phyloP scores from a whole-genome alignment of 2,113 vertebrate species.

The Tetrao urogallus region DNA sequence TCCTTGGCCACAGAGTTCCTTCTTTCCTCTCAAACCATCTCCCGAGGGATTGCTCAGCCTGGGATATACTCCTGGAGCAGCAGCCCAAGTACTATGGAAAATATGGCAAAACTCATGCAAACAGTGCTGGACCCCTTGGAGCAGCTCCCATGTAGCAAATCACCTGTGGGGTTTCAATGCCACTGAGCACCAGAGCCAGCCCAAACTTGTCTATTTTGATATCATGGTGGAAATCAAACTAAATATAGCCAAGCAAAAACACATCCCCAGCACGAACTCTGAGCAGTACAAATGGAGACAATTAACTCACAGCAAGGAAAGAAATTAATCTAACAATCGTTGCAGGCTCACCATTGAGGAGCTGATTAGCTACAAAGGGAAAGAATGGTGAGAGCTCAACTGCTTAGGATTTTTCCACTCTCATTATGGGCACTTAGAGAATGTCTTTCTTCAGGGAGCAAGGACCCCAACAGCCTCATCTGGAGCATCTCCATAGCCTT shows the following conservation, averaged over 20 bases:
- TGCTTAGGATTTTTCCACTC: neutral
- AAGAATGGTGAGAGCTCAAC: neutral
- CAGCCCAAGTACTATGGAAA: neutral
- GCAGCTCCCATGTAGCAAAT: neutral
- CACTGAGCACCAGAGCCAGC: neutral
- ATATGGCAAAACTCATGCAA: neutral
- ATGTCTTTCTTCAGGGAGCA: neutral
- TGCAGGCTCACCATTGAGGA: neutral
- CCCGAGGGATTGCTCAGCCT: neutral
- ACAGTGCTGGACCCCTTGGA: neutral
- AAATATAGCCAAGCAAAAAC: conserved; percentile 25
- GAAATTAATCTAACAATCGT: conserved; percentile 37
- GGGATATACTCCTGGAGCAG: neutral
- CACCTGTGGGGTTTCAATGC: neutral
- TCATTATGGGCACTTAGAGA: neutral
- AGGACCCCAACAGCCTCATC: rapidly evolving
- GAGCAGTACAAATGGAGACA: neutral
- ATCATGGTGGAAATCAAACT: neutral
- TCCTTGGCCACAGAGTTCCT: neutral
- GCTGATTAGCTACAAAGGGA: neutral
- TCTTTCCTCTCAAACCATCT: neutral
- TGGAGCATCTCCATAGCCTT: neutral
- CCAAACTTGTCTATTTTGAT: neutral
- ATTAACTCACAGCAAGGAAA: conserved; percentile 40
- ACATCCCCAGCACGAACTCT: neutral